A percentile compares a stretch with the other conserved stretches of the same genome.
Evolutionary conservation across 1,140 invertebrate species (phyloP).

Genomic region (Brachionus sp.): DNA sequence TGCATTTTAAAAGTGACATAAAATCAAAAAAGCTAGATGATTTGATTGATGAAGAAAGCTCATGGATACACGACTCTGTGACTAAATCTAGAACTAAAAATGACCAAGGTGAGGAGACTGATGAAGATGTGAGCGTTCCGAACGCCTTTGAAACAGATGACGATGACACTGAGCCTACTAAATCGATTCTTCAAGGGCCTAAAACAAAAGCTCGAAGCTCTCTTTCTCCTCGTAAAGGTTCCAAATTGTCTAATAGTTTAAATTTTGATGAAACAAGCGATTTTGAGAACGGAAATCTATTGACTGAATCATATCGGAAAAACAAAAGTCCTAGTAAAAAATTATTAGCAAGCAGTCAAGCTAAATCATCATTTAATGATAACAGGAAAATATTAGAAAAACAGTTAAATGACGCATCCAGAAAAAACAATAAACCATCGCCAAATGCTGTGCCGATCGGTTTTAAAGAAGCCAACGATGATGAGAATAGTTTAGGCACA

Average conservation of each 20-base stretch:
- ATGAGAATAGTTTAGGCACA: constrained; percentile 21
- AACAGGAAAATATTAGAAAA: constrained; percentile 6
- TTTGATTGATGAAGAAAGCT: constrained; percentile 2
- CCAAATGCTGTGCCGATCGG: background rate
- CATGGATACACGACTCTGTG: constrained; percentile 8
- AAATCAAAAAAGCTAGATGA: background rate
- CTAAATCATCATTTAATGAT: background rate
- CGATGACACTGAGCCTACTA: constrained; percentile 39
- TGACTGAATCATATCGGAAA: constrained; percentile 17
- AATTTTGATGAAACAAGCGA: constrained; percentile 28
- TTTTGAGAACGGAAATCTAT: constrained; percentile 11
- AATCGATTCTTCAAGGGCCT: background rate
- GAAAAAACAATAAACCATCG: background rate
- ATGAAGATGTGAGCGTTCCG: constrained; percentile 18
- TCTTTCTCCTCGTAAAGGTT: background rate
- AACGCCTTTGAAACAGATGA: constrained; percentile 17
- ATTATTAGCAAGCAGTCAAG: background rate
- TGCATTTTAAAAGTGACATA: background rate
- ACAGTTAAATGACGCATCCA: background rate
- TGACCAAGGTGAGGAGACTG: constrained; percentile 34
- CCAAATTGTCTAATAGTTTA: background rate
- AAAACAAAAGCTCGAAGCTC: background rate
- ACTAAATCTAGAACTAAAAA: background rate
- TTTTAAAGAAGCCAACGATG: background rate
- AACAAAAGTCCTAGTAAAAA: background rate